These are phyloP conservation scores for Epizoanthus fatuus DNA, from an alignment of 92 coral and sea anemone species.

Conservation along the genomic window DNA sequence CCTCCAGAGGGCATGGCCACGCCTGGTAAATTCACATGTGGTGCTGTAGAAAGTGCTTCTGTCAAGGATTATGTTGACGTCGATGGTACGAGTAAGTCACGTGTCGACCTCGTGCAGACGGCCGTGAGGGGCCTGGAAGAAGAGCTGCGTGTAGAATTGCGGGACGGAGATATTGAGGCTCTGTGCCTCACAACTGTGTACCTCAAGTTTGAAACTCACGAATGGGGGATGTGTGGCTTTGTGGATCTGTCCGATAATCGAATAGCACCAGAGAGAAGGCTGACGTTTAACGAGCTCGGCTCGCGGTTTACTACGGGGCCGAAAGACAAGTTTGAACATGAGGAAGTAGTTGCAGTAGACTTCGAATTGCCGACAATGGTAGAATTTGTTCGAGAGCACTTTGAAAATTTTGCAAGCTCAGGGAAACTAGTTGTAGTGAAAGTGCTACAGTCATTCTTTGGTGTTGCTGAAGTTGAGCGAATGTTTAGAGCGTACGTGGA, in stretches of 20 bases:
- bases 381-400: conserved; percentile 92
- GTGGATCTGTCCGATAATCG: conserved; percentile 96
- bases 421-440: conserved; percentile 96
- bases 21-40: conserved; percentile 96
- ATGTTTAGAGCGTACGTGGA: conserved; percentile 84
- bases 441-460: conserved; percentile 97
- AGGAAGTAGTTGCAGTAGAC: conserved; percentile 86
- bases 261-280: conserved; percentile 83
- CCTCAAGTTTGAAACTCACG: conserved; percentile 97
- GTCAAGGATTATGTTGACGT: conserved; percentile 82
- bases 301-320: conserved; percentile 95
- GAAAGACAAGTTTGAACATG: conserved; percentile 95
- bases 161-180: conserved; percentile 82
- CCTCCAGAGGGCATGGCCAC: conserved; percentile 95
- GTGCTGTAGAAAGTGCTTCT: conserved; percentile 98
- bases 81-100: conserved; percentile 37
- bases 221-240: conserved; percentile 99
- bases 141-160: conserved; percentile 91
- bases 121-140: conserved; percentile 98
- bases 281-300: conserved; percentile 86
- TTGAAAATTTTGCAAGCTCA: conserved; percentile 95
- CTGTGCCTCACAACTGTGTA: conserved; percentile 94
- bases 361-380: conserved; percentile 90
- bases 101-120: conserved; percentile 85
- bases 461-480: conserved; percentile 90